A percentile compares a stretch with the other conserved stretches of the same genome.
These are phyloP conservation scores for Abramis brama DNA, from an alignment of 2,113 vertebrate genomes.

Conservation along the genomic window DNA sequence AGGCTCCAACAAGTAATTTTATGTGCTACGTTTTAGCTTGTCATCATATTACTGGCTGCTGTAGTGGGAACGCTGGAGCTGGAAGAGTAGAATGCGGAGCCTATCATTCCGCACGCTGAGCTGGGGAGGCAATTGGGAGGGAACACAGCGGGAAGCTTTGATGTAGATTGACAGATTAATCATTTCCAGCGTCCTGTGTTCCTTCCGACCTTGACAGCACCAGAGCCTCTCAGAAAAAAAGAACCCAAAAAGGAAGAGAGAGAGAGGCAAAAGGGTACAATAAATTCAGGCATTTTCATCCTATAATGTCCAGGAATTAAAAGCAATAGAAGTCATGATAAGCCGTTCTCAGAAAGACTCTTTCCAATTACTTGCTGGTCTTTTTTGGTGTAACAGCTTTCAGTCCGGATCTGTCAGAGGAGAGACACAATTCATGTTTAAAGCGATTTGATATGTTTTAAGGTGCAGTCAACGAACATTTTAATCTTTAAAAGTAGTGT, in stretches of 20 bases:
- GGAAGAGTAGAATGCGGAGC: slow-evolving; percentile 56
- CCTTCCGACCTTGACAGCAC: slow-evolving; percentile 75
- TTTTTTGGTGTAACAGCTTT: slow-evolving; percentile 36
- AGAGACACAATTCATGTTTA: slow-evolving; percentile 1
- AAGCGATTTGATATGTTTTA: slow-evolving; percentile 43
- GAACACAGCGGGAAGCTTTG: slow-evolving; percentile 70
- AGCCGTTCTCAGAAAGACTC: slow-evolving; percentile 13
- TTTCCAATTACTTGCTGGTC: slow-evolving; percentile 31
- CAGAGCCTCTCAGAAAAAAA: slow-evolving; percentile 50
- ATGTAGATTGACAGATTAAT: slow-evolving; percentile 83
- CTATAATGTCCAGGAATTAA: slow-evolving; percentile 47
- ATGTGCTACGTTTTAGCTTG: slow-evolving; percentile 66
- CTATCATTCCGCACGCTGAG: slow-evolving; percentile 65
- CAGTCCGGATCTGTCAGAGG: slow-evolving; percentile 4
- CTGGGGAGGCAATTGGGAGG: slow-evolving; percentile 67
- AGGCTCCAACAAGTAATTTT: slow-evolving; percentile 62
- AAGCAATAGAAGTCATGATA: slow-evolving; percentile 42
- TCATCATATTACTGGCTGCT: slow-evolving; percentile 53
- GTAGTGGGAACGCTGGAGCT: slow-evolving; percentile 47
- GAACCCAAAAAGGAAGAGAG: slow-evolving; percentile 18
- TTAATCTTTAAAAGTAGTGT: background rate
- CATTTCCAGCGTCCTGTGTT: slow-evolving; percentile 70
- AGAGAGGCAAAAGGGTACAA: slow-evolving; percentile 34
- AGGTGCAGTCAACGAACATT: background rate
- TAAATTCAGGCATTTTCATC: slow-evolving; percentile 45